Conservation (phyloP, 2,113 vertebrate species). For the Falcunculus frontatus region DNA sequence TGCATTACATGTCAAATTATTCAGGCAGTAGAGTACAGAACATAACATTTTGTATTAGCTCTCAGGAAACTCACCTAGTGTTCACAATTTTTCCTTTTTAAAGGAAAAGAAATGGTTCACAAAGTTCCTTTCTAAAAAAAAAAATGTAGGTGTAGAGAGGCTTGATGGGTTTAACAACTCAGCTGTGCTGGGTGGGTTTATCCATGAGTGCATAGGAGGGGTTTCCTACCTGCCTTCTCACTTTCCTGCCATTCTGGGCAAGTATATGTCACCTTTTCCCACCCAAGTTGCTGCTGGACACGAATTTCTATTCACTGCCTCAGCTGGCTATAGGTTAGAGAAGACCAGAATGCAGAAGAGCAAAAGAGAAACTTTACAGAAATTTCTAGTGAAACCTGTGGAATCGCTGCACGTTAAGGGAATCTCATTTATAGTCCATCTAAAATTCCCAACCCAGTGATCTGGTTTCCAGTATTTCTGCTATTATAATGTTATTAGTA, state of each 20-base stretch:
- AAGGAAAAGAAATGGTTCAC: background rate
- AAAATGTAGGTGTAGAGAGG: background rate
- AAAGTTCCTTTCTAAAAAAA: background rate
- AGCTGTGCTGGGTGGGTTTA: background rate
- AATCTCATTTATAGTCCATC: background rate
- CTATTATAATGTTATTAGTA: background rate
- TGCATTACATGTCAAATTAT: constrained; percentile 45
- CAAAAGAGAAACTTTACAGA: background rate
- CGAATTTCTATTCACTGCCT: background rate
- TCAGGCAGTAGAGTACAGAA: constrained; percentile 37
- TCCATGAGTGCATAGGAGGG: background rate
- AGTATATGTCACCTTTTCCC: background rate
- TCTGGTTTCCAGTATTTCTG: background rate
- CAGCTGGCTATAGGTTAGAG: background rate
- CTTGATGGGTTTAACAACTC: background rate
- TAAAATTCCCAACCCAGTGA: background rate
- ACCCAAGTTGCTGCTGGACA: background rate
- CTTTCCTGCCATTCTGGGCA: background rate
- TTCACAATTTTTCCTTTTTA: too few species aligned
- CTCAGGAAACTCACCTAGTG: constrained; percentile 44
- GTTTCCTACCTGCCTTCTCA: background rate
- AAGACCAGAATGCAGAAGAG: background rate
- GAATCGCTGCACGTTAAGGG: background rate
- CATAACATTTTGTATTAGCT: constrained; percentile 37
- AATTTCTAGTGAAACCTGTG: background rate